These are phyloP conservation scores for Nannoperca australis DNA, from an alignment of 2,797 vertebrate species.

Conservation along the genomic window DNA sequence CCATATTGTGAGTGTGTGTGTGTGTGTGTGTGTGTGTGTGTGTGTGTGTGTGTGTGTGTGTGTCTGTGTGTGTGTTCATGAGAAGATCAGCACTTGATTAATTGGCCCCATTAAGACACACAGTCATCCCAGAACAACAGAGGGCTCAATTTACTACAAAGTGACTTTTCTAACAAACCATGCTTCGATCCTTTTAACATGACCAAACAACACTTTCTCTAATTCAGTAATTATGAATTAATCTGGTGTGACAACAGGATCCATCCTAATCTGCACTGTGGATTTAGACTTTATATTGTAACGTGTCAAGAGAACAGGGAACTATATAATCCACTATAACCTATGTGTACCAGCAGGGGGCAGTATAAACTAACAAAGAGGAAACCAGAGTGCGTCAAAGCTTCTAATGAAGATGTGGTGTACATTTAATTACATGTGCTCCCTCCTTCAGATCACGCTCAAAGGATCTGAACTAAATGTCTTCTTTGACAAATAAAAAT, in stretches of 20 bases:
- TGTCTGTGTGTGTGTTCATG: slow-evolving; percentile 3
- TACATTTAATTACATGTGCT: slow-evolving; percentile 7
- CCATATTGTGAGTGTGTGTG: slow-evolving; percentile 4
- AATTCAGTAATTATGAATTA: slow-evolving; percentile 14
- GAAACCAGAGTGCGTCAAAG: neutral
- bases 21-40: neutral
- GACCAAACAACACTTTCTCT: slow-evolving; percentile 10
- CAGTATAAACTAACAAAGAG: slow-evolving; percentile 54
- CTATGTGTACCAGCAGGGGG: slow-evolving; percentile 58
- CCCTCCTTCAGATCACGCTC: neutral
- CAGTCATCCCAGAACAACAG: slow-evolving; percentile 37
- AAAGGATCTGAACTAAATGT: neutral
- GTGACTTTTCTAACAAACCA: slow-evolving; percentile 60
- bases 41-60: slow-evolving; percentile 3
- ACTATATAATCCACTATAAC: neutral
- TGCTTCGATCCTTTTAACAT: slow-evolving; percentile 1
- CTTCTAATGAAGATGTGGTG: neutral
- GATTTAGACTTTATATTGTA: slow-evolving; percentile 2
- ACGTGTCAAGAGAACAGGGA: neutral
- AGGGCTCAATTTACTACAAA: slow-evolving; percentile 58
- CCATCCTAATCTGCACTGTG: neutral
- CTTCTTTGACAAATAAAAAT: neutral
- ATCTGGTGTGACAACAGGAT: slow-evolving; percentile 5
- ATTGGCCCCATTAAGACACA: slow-evolving; percentile 61
- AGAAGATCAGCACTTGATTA: slow-evolving; percentile 61